Base-by-base conservation (phyloP, 2,113 vertebrate genomes). In the Colinus virginianus region DNA sequence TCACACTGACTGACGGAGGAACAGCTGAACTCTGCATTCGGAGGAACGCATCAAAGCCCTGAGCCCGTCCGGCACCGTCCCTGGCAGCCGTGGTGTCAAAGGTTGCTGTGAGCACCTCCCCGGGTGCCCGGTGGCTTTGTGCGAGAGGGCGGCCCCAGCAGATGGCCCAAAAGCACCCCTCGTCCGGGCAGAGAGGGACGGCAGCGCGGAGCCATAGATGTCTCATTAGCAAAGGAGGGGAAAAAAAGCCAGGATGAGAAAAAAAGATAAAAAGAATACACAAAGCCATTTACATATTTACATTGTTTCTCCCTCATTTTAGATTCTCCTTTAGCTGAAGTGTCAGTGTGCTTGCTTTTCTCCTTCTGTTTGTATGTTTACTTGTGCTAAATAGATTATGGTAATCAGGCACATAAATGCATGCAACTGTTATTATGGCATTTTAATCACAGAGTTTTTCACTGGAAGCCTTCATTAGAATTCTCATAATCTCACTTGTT, bases 301-400 rank as follows among this genome's bases (percentile, higher is more conserved):
- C 97, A 98, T 98, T 97, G 98, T 97, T 96, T 97, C 95, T 85
- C 93, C 93, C 80, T 94, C 93, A 97, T 98, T 97, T 96, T 95
- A 94, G 97, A 98, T 97, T 97, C 98, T 96, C 96, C 97, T 97
- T 96, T 94, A 96, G 97, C 97, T 84, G 88, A 92, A 97, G 96
- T 97, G 96, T 96, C 96, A 88, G 95, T 95, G 97, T 90, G 97
- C 95, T 96, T 88, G 86, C 98, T 97, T 97, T 97, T 95, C 98
- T 98, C 97, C 97, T 98, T 98, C 98, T 98, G 98, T 98, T 98
- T 98, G 97, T 98, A 91, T 98, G 98, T 99, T 98, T 98, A 98
- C 98, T 98, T 97, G 97, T 96, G 97, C 98, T 98, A 98, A 98
- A 99, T 98, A 98, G 98, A 98, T 99, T 98, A 99, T 99, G 98